Evolutionary conservation across 2,888 invertebrate genomes (phyloP), one percentile per base, ranked within the genome.

Genomic region (Drosophila suboccidentalis): DNA sequence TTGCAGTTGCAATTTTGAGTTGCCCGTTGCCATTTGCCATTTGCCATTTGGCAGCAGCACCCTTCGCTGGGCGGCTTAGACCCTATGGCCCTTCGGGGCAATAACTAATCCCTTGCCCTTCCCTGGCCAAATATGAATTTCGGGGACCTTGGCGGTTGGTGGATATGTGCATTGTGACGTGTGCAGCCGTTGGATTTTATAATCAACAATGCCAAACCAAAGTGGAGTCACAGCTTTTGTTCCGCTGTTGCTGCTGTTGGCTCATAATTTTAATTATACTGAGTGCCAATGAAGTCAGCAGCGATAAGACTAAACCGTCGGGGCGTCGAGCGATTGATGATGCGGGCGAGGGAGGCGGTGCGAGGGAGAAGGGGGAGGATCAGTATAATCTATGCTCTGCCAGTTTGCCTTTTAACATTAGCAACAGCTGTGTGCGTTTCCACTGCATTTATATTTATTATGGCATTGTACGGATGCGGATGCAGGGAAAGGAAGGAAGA

Each of bases 191-290:
- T 85, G 74, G 78, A 80, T 85, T 85, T 86, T 86, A 85, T 85
- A 85, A 86, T 85, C 86, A 86, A 85, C 86, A 84, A 82, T 82
- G 80, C 72, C 80, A 72, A 73, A 80, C 82, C 83, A 82, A 74
- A 67, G 70, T 58, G 43, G 44, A 78, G 67, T 67, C 77, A 63
- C 43, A 67, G 71, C 74, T 68, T 75, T 82, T 80, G 60, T 63
- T 63, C 41, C 54, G 59, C 22, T 54, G 66, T n/a, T 43, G 54
- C 66, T 60, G 70, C 74, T 75, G 70, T 54, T 65, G 80, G 74
- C 82, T 84, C 88, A 89, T 89, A 87, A 88, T 88, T 88, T 89
- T 88, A 88, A 88, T 88, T 88, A 88, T 88, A 88, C 86, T 89
- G 89, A 88, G 87, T 88, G 88, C 84, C 88, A 88, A 89, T 88